A percentile compares a stretch with the other conserved stretches of the same genome.
Conservation (phyloP, 2,888 invertebrate species). For the Drosophila nr. perissopoda region DNA sequence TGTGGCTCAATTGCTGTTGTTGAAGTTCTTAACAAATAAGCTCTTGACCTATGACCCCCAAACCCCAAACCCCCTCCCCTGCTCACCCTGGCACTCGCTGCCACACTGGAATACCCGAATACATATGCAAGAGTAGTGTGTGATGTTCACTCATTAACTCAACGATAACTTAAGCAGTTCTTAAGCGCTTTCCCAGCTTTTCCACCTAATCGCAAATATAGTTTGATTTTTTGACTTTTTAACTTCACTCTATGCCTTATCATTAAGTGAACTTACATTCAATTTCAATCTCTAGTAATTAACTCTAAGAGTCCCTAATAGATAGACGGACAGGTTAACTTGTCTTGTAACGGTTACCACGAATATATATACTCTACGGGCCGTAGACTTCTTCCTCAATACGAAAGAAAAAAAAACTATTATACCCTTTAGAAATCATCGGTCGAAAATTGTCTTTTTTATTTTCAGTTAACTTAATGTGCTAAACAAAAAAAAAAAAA, state of each 20-base stretch:
- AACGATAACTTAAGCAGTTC: background rate
- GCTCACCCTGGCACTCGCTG: background rate
- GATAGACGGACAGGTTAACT: background rate
- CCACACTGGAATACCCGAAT: background rate
- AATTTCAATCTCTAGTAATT: background rate
- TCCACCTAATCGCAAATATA: background rate
- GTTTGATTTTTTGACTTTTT: background rate
- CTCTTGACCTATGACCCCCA: slow-evolving; percentile 2
- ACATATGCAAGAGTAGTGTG: background rate
- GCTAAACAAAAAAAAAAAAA: background rate
- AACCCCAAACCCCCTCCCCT: no score
- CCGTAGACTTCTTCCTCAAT: background rate
- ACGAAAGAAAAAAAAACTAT: no score
- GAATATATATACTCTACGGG: background rate
- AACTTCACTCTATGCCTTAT: no score
- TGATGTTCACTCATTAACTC: slow-evolving; percentile 8
- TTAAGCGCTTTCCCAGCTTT: background rate
- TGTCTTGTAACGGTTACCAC: background rate
- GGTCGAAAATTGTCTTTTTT: background rate
- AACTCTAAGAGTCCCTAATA: background rate
- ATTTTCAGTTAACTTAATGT: background rate
- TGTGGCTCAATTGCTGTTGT: slow-evolving; percentile 43
- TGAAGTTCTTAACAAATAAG: slow-evolving; percentile 47
- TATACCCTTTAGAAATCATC: background rate
- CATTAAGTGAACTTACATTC: background rate